Conservation (phyloP, 2,888 invertebrate genomes). For the Epistrophella euchroma region DNA sequence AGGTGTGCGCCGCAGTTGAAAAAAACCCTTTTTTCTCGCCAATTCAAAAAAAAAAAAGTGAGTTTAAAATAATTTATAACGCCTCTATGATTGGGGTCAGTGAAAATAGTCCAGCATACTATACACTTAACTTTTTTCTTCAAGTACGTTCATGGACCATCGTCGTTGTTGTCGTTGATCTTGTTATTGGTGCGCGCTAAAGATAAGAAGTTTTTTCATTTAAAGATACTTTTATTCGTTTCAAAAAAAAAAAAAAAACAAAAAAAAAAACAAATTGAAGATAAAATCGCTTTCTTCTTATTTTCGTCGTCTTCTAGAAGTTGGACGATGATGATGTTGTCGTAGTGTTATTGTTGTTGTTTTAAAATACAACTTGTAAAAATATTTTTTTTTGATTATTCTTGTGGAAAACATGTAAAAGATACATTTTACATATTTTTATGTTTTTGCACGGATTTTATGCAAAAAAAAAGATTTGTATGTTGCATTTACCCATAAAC, state of each 20-base stretch:
- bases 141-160: conserved; percentile 23
- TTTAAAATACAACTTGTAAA: conserved; percentile 34
- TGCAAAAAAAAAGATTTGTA: neutral
- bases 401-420: conserved; percentile 8
- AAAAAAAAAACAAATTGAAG: conserved; percentile 39
- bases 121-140: neutral
- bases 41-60: conserved; percentile 16
- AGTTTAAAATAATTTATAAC: conserved; percentile 68
- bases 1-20: neutral
- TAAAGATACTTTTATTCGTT: conserved; percentile 32
- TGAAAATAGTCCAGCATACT: conserved; percentile 80
- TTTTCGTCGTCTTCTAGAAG: conserved; percentile 6
- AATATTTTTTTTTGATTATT: conserved; percentile 7
- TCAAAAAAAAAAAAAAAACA: too few species aligned
- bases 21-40: conserved; percentile 7
- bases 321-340: conserved; percentile 2
- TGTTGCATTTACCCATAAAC: conserved; percentile 4
- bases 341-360: conserved; percentile 30
- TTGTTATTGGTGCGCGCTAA: conserved; percentile 20
- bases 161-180: conserved; percentile 11
- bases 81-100: conserved; percentile 81
- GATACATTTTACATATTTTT: conserved; percentile 21
- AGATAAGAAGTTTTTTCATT: conserved; percentile 26
- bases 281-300: conserved; percentile 65
- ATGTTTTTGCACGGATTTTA: neutral